Conservation (phyloP, 2,113 vertebrate species). For the Asarcornis scutulata region DNA sequence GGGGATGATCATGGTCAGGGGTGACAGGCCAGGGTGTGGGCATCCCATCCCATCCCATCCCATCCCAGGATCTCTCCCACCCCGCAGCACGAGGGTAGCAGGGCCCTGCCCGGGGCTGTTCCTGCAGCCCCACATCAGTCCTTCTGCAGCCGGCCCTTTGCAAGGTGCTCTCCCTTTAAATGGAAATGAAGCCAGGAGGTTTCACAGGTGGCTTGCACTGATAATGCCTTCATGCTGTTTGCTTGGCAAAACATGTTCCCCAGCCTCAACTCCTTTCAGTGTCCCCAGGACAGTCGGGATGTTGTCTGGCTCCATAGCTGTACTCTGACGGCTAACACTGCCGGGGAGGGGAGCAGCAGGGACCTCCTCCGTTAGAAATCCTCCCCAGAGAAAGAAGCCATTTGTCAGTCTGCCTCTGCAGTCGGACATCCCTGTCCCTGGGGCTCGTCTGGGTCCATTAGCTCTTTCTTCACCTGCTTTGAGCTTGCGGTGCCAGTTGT, state of each 20-base stretch:
- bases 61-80: background rate
- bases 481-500: background rate
- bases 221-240: background rate
- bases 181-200: background rate
- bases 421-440: background rate
- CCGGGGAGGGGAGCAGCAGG: background rate
- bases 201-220: constrained; percentile 15
- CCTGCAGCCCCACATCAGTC: background rate
- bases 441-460: background rate
- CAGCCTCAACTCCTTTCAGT: background rate
- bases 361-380: background rate
- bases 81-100: background rate
- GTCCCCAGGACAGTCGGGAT: background rate
- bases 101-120: background rate
- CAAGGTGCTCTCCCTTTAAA: background rate
- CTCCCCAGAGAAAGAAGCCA: background rate
- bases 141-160: background rate
- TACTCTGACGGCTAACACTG: rapidly evolving
- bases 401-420: background rate
- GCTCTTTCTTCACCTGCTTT: background rate
- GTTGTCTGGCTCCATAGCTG: background rate
- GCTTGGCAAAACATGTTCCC: background rate
- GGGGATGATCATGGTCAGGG: background rate
- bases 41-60: background rate
- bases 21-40: rapidly evolving